These are phyloP conservation scores for Drymonia ruficornis DNA, from an alignment of 2,888 invertebrate species.

Conservation along the genomic window DNA sequence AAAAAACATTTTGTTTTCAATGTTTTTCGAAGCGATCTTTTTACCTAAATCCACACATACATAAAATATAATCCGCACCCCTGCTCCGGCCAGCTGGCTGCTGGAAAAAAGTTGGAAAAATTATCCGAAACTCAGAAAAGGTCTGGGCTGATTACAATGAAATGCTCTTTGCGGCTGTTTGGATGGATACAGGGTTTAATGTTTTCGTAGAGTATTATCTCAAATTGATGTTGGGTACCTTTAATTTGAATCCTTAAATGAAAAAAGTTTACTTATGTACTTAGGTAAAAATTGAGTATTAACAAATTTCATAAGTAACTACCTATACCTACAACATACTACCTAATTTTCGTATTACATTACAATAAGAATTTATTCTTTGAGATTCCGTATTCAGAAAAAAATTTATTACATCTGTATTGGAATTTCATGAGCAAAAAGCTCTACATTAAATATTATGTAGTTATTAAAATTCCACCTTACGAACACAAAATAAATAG, in stretches of 20 bases:
- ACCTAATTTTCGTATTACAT: too few relatives aligned
- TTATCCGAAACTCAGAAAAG: conserved; percentile 46
- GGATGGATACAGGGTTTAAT: conserved; percentile 24
- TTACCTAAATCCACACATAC: conserved; percentile 1
- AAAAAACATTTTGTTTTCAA: too few relatives aligned
- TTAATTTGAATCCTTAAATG: too few relatives aligned
- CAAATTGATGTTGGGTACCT: conserved; percentile 23
- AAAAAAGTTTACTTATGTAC: too few relatives aligned
- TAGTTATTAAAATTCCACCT: conserved; percentile 15
- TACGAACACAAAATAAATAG: background rate
- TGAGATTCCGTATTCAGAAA: too few relatives aligned
- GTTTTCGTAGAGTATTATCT: conserved; percentile 24
- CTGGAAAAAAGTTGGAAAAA: conserved; percentile 50
- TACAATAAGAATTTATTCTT: too few relatives aligned
- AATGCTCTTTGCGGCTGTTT: conserved; percentile 55
- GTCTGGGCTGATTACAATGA: conserved; percentile 48
- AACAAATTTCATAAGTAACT: too few relatives aligned
- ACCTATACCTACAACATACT: too few relatives aligned
- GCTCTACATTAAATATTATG: background rate
- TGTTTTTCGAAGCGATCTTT: background rate
- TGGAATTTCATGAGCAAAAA: too few relatives aligned
- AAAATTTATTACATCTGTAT: too few relatives aligned
- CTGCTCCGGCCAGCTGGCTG: conserved; percentile 34
- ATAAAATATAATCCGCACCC: conserved; percentile 8
- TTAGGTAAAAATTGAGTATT: too few relatives aligned